Percentiles rank a stretch among this genome's conserved stretches.
phyloP scores from a whole-genome alignment of 2,797 vertebrate species.

The Tokudaia muenninki region DNA sequence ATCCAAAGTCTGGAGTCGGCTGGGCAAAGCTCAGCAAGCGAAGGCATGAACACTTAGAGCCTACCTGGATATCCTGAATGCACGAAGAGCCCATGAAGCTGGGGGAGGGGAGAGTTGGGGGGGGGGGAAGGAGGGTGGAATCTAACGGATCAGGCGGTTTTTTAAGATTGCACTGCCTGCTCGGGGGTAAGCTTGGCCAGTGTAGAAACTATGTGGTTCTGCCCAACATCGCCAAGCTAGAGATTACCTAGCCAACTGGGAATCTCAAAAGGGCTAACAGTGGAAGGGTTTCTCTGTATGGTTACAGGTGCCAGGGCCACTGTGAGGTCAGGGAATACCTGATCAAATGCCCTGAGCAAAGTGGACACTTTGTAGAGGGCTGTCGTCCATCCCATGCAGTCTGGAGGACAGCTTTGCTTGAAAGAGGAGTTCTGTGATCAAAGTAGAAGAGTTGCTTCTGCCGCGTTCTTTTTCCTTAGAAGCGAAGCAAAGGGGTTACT shows the following conservation, averaged over 20 bases:
- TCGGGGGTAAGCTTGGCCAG: not conserved
- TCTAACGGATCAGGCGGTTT: not conserved
- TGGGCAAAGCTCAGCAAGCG: not conserved
- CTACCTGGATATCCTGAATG: not conserved
- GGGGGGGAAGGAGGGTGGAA: no score
- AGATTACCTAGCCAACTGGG: not conserved
- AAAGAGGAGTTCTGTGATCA: not conserved
- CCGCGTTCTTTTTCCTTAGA: not conserved
- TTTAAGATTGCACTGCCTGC: not conserved
- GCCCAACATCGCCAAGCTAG: not conserved
- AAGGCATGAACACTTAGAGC: not conserved
- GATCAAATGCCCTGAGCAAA: not conserved
- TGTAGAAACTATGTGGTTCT: not conserved
- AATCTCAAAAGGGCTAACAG: slow-evolving; percentile 30
- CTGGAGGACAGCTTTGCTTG: not conserved
- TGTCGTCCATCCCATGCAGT: not conserved
- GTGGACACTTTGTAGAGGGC: not conserved
- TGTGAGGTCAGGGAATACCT: slow-evolving; percentile 37
- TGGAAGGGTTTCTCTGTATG: not conserved
- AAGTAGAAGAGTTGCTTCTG: not conserved
- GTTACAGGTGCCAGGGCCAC: slow-evolving; percentile 44
- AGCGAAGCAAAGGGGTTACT: not conserved
- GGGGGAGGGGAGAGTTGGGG: no score
- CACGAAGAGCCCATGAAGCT: not conserved
- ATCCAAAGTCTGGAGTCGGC: not conserved